Evolutionary conservation across 2,888 invertebrate species (phyloP), one percentile per base, ranked within the genome.

Genomic region (Peribatodes rhomboidaria): DNA sequence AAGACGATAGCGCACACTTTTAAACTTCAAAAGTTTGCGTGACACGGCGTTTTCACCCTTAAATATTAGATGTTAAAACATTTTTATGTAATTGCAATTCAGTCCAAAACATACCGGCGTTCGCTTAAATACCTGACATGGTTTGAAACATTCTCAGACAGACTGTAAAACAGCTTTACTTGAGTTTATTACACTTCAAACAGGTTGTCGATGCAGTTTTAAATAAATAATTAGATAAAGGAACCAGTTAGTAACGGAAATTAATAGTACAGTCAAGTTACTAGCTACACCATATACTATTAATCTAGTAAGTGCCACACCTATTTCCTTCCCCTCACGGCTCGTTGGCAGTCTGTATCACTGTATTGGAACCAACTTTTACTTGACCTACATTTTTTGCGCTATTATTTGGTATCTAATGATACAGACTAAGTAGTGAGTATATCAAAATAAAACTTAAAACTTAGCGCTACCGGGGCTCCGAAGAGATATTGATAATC

Each of bases 211-310:
- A 14, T 47, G 47, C 47, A 44, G 2, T 44, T 20, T 44, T 7
- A 11, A 18, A 44, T 44, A 11, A 18, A 20, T 44, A 20, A 20
- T 10, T 18, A 6, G 27, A 44, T 14, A n/a, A n/a, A 27, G 41
- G 10, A 55, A 59, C 50, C 10, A 35, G 59, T 35, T 33, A 33
- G 8, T 10, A 59, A 33, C 50, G 42, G 41, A 58, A 50, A 37
- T 50, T 22, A 39, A 20, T 8, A 16, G 35, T 27, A 20, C 2
- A 16, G 35, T 27, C 8, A 9, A 31, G 47, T 9, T 14, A 41
- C 41, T 41, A 16, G 9, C 11, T 35, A 35, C 35, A 8, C 11
- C 1, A 16, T n/a, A 16, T 27, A 47, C 8, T 31, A 14, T 37
- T 47, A 49, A 27, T 27, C 14, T 22, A 16, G 39, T 20, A 49